Base-by-base conservation (phyloP, 2,888 invertebrate genomes). In the Tetragonisca angustula region DNA sequence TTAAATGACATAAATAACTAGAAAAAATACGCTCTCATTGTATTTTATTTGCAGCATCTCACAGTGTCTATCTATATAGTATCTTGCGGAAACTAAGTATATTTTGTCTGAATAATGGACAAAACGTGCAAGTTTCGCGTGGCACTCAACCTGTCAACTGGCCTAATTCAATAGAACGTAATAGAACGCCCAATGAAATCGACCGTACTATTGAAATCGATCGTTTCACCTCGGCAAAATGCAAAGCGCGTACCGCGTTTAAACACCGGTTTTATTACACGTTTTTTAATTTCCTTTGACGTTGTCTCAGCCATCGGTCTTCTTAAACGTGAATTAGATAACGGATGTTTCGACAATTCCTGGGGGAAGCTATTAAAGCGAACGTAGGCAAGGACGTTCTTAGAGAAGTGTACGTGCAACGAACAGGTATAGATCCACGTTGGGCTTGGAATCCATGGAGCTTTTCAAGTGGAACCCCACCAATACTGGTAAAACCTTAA, bases 351-450 rank as follows among this genome's bases (percentile, higher is more conserved):
- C 78, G 32, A 36, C 75, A 81, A 81, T 81, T 80, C 80, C 76
- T 82, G 52, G 6, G 56, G 81, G 76, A 74, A 72, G 71, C 90
- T 82, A 85, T 89, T 90, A 90, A 81, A 84, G 56, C 81, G 62
- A 52, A 70, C 32, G 27, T 68, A 61, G n/a, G 59, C 68, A 73
- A 65, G 78, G 67, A 79, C 77, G 56, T 69, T 72, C 77, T 76
- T 79, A 72, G n/a, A n/a, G 65, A 32, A 32, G 43, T 24, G 70
- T 54, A 73, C 70, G 75, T 70, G 59, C 72, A n/a, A 62, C 43
- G 59, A n/a, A 50, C 76, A 59, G 69, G 62, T 56, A 54, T 54
- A 50, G 74, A 65, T 59, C 72, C 62, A 65, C 21, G 43, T 43
- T 43, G 43, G 43, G 1, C 43, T 43, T 43, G 43, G 49, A 54